A percentile compares a stretch with the other conserved stretches of the same genome.
These are phyloP conservation scores for Hoplodrina blanda DNA, from an alignment of 2,888 invertebrate genomes.

Conservation along the genomic window DNA sequence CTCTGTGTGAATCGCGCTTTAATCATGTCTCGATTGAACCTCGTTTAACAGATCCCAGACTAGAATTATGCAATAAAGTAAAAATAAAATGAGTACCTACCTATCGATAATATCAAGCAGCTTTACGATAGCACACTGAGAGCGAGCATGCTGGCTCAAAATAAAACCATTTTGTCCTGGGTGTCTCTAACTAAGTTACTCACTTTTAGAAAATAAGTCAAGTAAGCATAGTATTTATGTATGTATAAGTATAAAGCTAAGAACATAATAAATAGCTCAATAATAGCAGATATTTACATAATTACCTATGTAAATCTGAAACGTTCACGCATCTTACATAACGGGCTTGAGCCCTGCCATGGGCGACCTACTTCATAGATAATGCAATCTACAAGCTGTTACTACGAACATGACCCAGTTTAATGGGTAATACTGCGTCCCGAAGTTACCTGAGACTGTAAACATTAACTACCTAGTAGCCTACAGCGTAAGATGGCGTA, in stretches of 20 bases:
- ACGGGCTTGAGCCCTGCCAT: slow-evolving; percentile 45
- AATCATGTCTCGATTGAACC: background rate
- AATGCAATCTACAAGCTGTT: slow-evolving; percentile 42
- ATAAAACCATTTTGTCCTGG: background rate
- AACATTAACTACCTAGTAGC: slow-evolving; percentile 15
- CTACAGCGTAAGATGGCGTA: slow-evolving; percentile 3
- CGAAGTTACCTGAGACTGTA: slow-evolving; percentile 18
- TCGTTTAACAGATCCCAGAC: background rate
- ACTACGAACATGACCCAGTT: slow-evolving; percentile 32
- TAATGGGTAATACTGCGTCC: slow-evolving; percentile 13
- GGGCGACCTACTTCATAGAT: slow-evolving; percentile 50
- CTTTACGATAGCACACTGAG: background rate
- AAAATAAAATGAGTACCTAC: background rate
- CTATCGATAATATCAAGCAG: slow-evolving; percentile 7
- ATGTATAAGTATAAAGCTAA: slow-evolving; percentile 1
- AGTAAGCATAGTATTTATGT: too few relatives aligned
- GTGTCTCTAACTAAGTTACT: too few relatives aligned
- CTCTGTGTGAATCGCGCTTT: too few relatives aligned
- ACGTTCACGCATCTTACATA: slow-evolving; percentile 55
- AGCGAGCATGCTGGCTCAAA: background rate
- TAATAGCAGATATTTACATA: slow-evolving; percentile 46
- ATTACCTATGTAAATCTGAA: slow-evolving; percentile 50
- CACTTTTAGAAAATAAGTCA: too few relatives aligned
- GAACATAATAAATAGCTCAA: slow-evolving; percentile 6
- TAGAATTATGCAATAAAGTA: background rate